Evolutionary conservation across 2,797 vertebrate genomes (phyloP).

Genomic region (Nothura maculosa): DNA sequence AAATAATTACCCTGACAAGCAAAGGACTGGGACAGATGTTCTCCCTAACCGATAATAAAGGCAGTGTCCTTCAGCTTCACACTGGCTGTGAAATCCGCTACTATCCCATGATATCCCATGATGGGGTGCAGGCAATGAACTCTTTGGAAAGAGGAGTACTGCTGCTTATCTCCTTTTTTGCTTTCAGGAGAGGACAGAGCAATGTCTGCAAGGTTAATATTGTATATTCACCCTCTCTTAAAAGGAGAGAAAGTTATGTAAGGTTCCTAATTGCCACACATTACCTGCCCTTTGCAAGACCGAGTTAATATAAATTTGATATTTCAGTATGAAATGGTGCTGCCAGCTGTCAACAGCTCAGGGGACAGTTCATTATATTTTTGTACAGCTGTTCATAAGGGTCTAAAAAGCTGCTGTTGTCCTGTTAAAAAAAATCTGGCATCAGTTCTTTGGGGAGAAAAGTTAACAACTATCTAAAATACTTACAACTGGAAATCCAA

Average conservation of each 20-base stretch:
- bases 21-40: constrained; percentile 69
- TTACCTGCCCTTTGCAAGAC: constrained; percentile 6
- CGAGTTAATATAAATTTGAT: constrained; percentile 11
- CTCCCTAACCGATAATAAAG: constrained; percentile 67
- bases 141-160: neutral
- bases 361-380: constrained; percentile 54
- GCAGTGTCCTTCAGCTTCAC: constrained; percentile 44
- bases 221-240: neutral
- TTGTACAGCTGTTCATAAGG: constrained; percentile 50
- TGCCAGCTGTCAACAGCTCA: constrained; percentile 60
- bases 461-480: constrained; percentile 22
- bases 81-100: constrained; percentile 42
- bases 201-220: constrained; percentile 9
- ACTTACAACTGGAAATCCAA: neutral
- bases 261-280: constrained; percentile 11
- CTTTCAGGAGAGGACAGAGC: neutral
- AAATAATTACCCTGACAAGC: constrained; percentile 50
- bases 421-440: neutral
- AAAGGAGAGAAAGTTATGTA: neutral
- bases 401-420: neutral
- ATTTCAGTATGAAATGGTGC: constrained; percentile 22
- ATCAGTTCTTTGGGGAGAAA: neutral
- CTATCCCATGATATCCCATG: neutral
- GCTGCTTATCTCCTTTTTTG: neutral
- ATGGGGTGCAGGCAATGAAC: constrained; percentile 8